Conservation (phyloP, 92 coral and sea anemone species). For the Actinernus sp. region DNA sequence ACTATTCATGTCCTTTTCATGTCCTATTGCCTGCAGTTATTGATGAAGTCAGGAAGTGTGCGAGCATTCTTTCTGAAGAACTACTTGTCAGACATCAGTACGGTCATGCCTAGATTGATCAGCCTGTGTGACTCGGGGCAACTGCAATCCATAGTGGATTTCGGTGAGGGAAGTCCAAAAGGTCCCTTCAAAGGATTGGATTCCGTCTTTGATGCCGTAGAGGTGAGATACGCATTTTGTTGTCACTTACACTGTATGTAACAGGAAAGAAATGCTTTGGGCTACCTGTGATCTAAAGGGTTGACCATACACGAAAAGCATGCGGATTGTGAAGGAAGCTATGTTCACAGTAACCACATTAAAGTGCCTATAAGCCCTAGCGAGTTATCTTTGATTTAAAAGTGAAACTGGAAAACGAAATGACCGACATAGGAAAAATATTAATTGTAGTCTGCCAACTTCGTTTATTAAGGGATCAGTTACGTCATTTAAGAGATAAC, state of each 20-base stretch:
- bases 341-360: no score
- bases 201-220: conserved; percentile 73
- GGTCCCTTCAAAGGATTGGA: conserved; percentile 75
- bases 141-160: conserved; percentile 61
- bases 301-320: no score
- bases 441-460: no score
- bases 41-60: conserved; percentile 76
- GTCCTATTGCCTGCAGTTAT: conserved; percentile 34
- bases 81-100: conserved; percentile 51
- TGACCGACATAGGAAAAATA: no score
- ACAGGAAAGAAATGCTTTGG: not conserved
- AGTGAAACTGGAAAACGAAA: no score
- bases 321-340: no score
- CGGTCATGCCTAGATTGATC: conserved; percentile 54
- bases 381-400: no score
- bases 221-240: conserved; percentile 35
- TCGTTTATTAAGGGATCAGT: no score
- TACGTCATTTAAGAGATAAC: no score
- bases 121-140: conserved; percentile 64
- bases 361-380: no score
- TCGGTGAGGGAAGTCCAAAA: conserved; percentile 46
- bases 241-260: not conserved
- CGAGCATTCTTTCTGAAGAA: conserved; percentile 78
- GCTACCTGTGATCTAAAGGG: no score
- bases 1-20: not conserved